A percentile compares a stretch with the other conserved stretches of the same genome.
phyloP scores from a whole-genome alignment of 2,113 vertebrate genomes.

The Dromaius novaehollandiae region DNA sequence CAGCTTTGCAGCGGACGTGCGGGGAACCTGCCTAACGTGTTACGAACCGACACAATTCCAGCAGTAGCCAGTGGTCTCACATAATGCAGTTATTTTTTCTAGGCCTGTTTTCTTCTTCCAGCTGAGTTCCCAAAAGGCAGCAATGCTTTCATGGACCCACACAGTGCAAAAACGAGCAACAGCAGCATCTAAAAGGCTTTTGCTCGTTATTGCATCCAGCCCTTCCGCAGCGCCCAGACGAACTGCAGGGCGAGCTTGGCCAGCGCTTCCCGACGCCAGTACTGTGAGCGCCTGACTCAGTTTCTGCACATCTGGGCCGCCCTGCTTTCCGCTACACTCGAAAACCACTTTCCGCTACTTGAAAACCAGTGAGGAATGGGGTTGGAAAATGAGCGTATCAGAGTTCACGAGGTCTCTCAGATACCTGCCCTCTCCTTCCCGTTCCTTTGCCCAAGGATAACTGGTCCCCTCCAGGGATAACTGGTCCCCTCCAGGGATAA shows the following conservation, averaged over 20 bases:
- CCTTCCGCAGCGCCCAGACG: neutral
- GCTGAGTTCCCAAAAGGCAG: slow-evolving; percentile 62
- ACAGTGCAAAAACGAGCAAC: slow-evolving; percentile 49
- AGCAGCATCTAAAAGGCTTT: slow-evolving; percentile 50
- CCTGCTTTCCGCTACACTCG: rapidly evolving
- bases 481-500: neutral
- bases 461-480: neutral
- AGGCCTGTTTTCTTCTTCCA: slow-evolving; percentile 62
- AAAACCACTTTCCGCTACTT: neutral
- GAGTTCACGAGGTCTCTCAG: neutral
- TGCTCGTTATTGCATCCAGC: slow-evolving; percentile 42
- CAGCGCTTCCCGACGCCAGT: neutral
- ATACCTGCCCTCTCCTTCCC: neutral
- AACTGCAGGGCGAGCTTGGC: neutral
- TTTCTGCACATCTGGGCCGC: neutral
- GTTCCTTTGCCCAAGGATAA: neutral
- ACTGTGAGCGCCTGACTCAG: neutral
- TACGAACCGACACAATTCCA: slow-evolving; percentile 33
- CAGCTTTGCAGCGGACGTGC: slow-evolving; percentile 6
- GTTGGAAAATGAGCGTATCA: neutral
- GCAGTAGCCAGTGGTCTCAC: slow-evolving; percentile 39
- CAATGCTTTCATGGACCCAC: slow-evolving; percentile 39
- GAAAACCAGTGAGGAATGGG: neutral
- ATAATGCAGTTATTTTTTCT: slow-evolving; percentile 55
- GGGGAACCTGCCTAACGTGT: slow-evolving; percentile 35